A percentile compares a stretch with the other conserved stretches of the same genome.
Conservation (phyloP, 2,888 invertebrate species). For the Lasioglossum vierecki region DNA sequence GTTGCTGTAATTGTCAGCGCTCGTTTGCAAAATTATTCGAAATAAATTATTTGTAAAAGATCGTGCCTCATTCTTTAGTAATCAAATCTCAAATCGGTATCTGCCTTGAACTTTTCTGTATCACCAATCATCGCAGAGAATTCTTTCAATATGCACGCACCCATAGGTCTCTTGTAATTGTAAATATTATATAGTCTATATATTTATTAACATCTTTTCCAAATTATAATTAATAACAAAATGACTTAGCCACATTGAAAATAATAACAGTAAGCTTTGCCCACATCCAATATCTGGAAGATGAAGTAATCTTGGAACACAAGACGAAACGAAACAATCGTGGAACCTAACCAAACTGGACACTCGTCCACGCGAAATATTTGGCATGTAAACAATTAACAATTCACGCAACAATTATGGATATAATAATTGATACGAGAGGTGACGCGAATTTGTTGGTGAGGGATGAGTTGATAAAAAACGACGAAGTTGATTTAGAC, state of each 20-base stretch:
- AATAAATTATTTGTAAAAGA: background rate
- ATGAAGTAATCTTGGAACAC: too few relatives aligned
- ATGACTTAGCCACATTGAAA: too few relatives aligned
- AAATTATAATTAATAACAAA: too few relatives aligned
- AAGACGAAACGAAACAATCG: background rate
- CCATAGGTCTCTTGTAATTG: background rate
- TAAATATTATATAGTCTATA: too few relatives aligned
- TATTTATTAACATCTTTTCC: too few relatives aligned
- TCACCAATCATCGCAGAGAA: background rate
- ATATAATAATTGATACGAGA: constrained; percentile 86
- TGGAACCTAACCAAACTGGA: background rate
- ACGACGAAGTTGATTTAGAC: constrained; percentile 74
- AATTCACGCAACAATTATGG: constrained; percentile 81
- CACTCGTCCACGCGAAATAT: background rate
- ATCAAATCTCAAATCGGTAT: background rate
- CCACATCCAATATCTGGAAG: too few relatives aligned
- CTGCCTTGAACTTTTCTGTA: background rate
- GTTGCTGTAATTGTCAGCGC: background rate
- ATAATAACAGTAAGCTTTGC: too few relatives aligned
- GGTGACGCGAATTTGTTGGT: constrained; percentile 85
- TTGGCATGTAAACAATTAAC: constrained; percentile 37
- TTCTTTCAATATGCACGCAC: background rate
- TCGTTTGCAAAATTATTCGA: background rate
- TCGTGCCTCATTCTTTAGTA: background rate
- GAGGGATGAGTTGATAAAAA: constrained; percentile 79